These are phyloP conservation scores for Stegodyphus mimosarum DNA, from an alignment of 1,140 invertebrate species.

Conservation along the genomic window DNA sequence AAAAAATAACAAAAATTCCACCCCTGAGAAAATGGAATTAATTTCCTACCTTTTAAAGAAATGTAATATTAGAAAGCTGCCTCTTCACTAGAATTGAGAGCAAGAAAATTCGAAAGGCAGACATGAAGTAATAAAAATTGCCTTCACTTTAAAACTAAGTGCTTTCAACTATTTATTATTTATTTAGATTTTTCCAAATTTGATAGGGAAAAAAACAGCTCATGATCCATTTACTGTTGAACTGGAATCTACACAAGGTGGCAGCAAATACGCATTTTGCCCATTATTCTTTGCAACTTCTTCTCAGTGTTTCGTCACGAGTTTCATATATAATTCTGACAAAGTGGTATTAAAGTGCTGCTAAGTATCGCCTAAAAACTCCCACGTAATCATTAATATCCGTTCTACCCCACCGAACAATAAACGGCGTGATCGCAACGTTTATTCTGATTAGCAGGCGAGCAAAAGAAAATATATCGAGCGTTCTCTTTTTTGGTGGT, in stretches of 20 bases:
- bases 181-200: slow-evolving; percentile 10
- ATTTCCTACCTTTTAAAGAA: too few species aligned
- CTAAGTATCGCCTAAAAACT: not conserved
- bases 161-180: slow-evolving; percentile 11
- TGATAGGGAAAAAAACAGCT: not conserved
- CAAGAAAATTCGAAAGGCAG: too few species aligned
- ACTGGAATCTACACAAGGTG: not conserved
- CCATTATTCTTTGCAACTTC: not conserved
- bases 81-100: too few species aligned
- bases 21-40: too few species aligned
- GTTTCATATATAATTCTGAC: slow-evolving; percentile 6
- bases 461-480: not conserved
- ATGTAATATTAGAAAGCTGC: too few species aligned
- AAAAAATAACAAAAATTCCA: too few species aligned
- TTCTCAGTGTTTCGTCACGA: not conserved
- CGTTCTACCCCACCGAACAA: not conserved
- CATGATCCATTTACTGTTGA: not conserved
- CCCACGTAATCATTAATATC: slow-evolving; percentile 2
- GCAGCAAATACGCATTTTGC: not conserved
- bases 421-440: not conserved
- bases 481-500: too few species aligned
- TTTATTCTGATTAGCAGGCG: not conserved
- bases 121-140: not conserved
- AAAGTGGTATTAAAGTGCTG: slow-evolving; percentile 2
- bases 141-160: not conserved